Conservation (phyloP, 2,888 invertebrate genomes). For the Drosophila paracracens region DNA sequence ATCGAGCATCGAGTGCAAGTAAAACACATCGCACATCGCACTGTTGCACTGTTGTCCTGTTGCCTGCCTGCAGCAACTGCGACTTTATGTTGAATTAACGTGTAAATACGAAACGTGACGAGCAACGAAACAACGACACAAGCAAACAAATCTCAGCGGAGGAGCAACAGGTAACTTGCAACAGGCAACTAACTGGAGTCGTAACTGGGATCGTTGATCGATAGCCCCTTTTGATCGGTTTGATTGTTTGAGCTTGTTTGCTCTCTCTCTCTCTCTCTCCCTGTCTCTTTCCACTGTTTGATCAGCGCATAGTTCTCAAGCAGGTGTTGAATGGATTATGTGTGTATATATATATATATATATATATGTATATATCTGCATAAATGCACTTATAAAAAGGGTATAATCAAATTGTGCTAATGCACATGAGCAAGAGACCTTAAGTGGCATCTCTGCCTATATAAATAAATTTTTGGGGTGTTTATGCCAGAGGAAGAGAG, state of each 20-base stretch:
- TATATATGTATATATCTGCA: neutral
- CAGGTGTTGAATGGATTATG: conserved; percentile 39
- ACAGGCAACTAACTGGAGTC: conserved; percentile 3
- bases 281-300: conserved; percentile 47
- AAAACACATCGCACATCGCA: conserved; percentile 35
- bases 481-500: too few relatives aligned
- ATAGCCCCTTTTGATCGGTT: conserved; percentile 65
- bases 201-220: conserved; percentile 50
- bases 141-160: conserved; percentile 29
- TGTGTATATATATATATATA: neutral
- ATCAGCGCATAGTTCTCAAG: conserved; percentile 58
- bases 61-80: conserved; percentile 12
- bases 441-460: too few relatives aligned
- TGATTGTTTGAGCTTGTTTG: conserved; percentile 57
- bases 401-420: neutral
- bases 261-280: conserved; percentile 3
- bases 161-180: neutral
- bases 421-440: neutral
- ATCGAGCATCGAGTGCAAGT: conserved; percentile 51
- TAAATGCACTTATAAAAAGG: neutral
- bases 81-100: conserved; percentile 76
- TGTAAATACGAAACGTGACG: conserved; percentile 77
- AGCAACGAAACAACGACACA: conserved; percentile 50
- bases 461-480: too few relatives aligned
- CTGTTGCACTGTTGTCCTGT: conserved; percentile 47